Evolutionary conservation across 1,140 invertebrate species (phyloP).

Genomic region (Teleopsis dalmanni): DNA sequence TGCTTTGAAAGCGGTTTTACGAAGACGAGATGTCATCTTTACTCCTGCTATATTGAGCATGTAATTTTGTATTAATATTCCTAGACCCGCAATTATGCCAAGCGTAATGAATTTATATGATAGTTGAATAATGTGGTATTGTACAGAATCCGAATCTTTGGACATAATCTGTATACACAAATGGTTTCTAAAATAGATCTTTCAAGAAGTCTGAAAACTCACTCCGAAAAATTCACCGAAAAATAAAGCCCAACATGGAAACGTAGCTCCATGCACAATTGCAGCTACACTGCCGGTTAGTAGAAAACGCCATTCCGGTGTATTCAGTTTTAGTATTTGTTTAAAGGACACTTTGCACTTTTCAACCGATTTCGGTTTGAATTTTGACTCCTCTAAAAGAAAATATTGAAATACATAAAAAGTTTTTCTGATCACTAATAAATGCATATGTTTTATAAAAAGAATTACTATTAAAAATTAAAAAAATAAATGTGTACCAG

Average conservation of each 20-base stretch:
- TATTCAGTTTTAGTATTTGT: slow-evolving; percentile 64
- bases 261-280: slow-evolving; percentile 61
- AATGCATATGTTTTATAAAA: too few relatives aligned
- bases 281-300: slow-evolving; percentile 62
- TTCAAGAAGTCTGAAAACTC: too few relatives aligned
- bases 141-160: slow-evolving; percentile 34
- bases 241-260: slow-evolving; percentile 73
- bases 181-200: too few relatives aligned
- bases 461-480: too few relatives aligned
- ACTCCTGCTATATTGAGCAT: slow-evolving; percentile 71
- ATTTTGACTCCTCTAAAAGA: slow-evolving; percentile 26
- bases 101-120: slow-evolving; percentile 64
- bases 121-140: slow-evolving; percentile 56
- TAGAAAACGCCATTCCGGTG: slow-evolving; percentile 69
- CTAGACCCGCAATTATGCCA: slow-evolving; percentile 66
- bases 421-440: too few relatives aligned
- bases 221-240: slow-evolving; percentile 79
- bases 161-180: slow-evolving; percentile 15
- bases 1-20: slow-evolving; percentile 54
- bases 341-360: slow-evolving; percentile 34
- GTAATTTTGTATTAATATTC: slow-evolving; percentile 62
- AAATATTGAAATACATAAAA: too few relatives aligned
- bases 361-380: slow-evolving; percentile 14
- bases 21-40: slow-evolving; percentile 61
- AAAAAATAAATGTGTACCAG: too few relatives aligned